Percentiles rank a stretch among this genome's conserved stretches.
Conservation (phyloP, 2,113 vertebrate genomes). For the Phasianus colchicus region DNA sequence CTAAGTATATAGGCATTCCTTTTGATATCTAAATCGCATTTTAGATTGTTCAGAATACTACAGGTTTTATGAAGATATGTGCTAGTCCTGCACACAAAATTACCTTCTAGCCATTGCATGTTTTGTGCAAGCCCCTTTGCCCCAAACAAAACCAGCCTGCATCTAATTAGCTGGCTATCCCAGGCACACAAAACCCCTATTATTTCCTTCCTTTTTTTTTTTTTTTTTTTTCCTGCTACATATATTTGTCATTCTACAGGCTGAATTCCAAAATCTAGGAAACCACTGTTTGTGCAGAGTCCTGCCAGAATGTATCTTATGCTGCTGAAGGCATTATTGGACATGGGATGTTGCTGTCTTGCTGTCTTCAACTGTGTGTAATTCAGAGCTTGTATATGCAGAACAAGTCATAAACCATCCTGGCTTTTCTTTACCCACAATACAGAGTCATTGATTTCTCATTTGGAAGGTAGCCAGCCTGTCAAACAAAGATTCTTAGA, state of each 20-base stretch:
- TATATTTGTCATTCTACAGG: background rate
- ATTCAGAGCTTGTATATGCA: slow-evolving; percentile 39
- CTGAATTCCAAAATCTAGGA: slow-evolving; percentile 31
- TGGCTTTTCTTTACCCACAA: slow-evolving; percentile 39
- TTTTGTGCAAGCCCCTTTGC: background rate
- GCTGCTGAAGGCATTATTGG: slow-evolving; percentile 13
- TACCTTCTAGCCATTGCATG: background rate
- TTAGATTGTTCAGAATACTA: background rate
- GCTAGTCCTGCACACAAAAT: background rate
- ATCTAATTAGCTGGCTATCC: background rate
- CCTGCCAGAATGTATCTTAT: slow-evolving; percentile 31
- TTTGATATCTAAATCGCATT: background rate
- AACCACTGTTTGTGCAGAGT: background rate
- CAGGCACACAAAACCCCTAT: background rate
- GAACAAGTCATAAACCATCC: slow-evolving; percentile 47
- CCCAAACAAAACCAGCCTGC: background rate
- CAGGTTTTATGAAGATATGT: background rate
- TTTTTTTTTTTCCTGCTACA: background rate
- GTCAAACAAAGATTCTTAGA: slow-evolving; percentile 13
- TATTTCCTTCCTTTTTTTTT: background rate
- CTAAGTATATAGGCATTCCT: background rate
- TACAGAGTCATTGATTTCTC: slow-evolving; percentile 55
- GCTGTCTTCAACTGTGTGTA: background rate
- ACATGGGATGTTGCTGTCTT: slow-evolving; percentile 24
- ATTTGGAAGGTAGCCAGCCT: slow-evolving; percentile 11